Conservation (phyloP, 1,140 invertebrate genomes). For the Teleopsis dalmanni region DNA sequence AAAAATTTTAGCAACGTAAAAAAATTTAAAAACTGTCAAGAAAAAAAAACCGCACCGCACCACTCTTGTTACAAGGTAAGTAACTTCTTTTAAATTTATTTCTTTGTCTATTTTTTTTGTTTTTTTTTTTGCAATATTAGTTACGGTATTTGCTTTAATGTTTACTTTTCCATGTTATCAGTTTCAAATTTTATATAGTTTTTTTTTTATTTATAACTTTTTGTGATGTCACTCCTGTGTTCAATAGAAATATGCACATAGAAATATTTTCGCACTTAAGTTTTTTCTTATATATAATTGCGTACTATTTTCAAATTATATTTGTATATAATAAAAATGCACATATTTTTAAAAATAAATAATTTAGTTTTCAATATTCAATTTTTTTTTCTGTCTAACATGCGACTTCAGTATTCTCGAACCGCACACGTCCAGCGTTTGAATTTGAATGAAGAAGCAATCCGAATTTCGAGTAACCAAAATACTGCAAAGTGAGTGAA, state of each 20-base stretch:
- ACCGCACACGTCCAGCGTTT: constrained; percentile 2
- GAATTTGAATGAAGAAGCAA: constrained; percentile 6
- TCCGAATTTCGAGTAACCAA: background rate
- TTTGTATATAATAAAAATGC: background rate
- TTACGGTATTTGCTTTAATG: background rate
- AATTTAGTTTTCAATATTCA: background rate
- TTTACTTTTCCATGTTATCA: background rate
- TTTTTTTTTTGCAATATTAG: background rate
- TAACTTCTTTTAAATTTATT: background rate
- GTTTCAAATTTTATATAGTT: background rate
- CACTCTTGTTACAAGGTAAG: too few species aligned
- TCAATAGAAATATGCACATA: too few species aligned
- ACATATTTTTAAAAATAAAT: constrained; percentile 1
- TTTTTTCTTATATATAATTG: background rate
- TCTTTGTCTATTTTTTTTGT: background rate
- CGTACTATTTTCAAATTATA: background rate
- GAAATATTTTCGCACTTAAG: background rate
- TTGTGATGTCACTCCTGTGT: background rate
- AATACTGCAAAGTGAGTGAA: background rate
- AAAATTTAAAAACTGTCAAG: too few species aligned
- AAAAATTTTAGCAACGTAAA: too few species aligned
- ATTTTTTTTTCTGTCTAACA: background rate
- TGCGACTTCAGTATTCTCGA: background rate
- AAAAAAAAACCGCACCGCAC: too few species aligned
- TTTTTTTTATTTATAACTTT: background rate